phyloP scores from a whole-genome alignment of 53 echinoderm and acorn worm genomes.

The Henricia sp. region DNA sequence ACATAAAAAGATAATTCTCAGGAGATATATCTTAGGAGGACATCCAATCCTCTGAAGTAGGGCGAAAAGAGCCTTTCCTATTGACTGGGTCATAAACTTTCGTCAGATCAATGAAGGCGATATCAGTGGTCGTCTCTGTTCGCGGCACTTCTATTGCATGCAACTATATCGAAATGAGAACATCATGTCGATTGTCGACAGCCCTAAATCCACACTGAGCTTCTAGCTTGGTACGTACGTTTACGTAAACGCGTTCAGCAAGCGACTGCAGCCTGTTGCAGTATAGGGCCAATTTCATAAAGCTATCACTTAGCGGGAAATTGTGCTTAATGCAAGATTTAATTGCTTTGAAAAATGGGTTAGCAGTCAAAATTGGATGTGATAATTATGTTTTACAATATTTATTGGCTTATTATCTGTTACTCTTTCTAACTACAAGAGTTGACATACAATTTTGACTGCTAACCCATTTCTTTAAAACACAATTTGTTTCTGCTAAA shows the following conservation, averaged over 20 bases:
- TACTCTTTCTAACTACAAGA: too few relatives aligned
- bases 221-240: too few relatives aligned
- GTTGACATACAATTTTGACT: too few relatives aligned
- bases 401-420: too few relatives aligned
- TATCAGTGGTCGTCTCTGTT: conserved; percentile 26
- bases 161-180: conserved; percentile 51
- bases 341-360: too few relatives aligned
- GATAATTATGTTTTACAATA: too few relatives aligned
- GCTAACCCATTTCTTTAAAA: too few relatives aligned
- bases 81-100: background rate
- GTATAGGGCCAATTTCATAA: too few relatives aligned
- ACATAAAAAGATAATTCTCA: conserved; percentile 46
- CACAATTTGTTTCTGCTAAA: too few relatives aligned
- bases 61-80: background rate
- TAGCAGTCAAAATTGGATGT: too few relatives aligned
- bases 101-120: background rate
- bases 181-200: conserved; percentile 41
- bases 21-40: conserved; percentile 47
- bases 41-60: background rate
- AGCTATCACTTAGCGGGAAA: too few relatives aligned
- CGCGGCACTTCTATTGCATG: conserved; percentile 32
- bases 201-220: conserved; percentile 40
- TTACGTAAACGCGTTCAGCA: conserved; percentile 27
- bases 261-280: background rate
- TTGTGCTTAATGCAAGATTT: too few relatives aligned